A percentile compares a stretch with the other conserved stretches of the same genome.
phyloP scores from a whole-genome alignment of 2,113 vertebrate genomes.

The Sterna hirundo region DNA sequence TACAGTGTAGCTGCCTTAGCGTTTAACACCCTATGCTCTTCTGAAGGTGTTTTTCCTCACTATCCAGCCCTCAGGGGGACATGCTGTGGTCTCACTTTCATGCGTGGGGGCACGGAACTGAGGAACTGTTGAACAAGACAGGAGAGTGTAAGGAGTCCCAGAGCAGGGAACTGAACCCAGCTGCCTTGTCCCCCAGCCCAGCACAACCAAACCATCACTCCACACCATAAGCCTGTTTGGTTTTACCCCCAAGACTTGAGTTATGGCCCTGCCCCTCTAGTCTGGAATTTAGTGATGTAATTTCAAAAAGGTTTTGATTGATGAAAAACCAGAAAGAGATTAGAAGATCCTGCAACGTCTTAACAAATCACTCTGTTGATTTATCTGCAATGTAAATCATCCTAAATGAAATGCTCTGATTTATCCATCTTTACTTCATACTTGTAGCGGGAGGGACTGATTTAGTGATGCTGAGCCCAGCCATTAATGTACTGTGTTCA shows the following conservation, averaged over 20 bases:
- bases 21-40: background rate
- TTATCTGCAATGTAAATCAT: conserved; percentile 20
- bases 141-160: background rate
- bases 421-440: conserved; percentile 16
- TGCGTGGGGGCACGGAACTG: background rate
- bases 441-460: background rate
- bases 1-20: background rate
- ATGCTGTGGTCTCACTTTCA: background rate
- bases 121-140: background rate
- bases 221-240: background rate
- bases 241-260: background rate
- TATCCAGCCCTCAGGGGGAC: background rate
- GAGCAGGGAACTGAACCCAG: background rate
- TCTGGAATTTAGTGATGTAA: background rate
- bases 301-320: conserved; percentile 7
- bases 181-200: background rate
- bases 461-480: conserved; percentile 18
- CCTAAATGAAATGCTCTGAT: conserved; percentile 11
- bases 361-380: conserved; percentile 24
- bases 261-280: background rate
- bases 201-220: background rate
- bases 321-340: background rate
- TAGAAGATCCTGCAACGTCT: background rate
- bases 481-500: background rate
- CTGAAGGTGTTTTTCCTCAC: background rate